Evolutionary conservation across 2,888 invertebrate species (phyloP), one percentile per base, ranked within the genome.

Genomic region (Parochlus steinenii): DNA sequence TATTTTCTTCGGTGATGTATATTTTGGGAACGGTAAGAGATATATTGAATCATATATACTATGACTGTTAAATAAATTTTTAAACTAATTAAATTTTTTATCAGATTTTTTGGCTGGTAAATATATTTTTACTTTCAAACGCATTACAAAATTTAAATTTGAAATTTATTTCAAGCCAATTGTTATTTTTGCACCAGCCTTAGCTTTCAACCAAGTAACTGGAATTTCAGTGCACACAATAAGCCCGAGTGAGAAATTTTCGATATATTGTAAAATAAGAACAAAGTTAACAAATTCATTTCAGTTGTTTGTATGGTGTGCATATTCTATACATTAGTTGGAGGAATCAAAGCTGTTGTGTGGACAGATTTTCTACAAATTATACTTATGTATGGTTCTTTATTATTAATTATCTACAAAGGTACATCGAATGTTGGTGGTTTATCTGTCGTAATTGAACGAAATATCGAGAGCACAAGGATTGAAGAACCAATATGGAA

Each of bases 311-410:
- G n/a, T n/a, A n/a, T n/a, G n/a, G 80, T 85, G 44, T 83, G 86
- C 63, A 77, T 82, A 49, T 76, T 81, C 51, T 82, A 82, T 50
- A 81, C 78, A 3, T 73, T 75, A 40, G 66, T 75, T 15, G 28
- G 28, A 7, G 28, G 28, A 28, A 28, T 28, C n/a, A 28, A 74
- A 58, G 81, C 81, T 14, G 81, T 82, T 2, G 75, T 82, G 29
- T 81, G 81, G 80, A 79, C 81, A 2, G 82, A 82, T 48, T 79
- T 79, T 15, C 71, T 80, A 36, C 81, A 83, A 58, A 75, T 74
- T 38, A 65, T 74, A 14, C 65, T 75, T 6, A 81, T 82, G 80
- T 67, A 75, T 40, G 73, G 73, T 2, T 72, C 80, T 1, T 74
- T 82, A 64, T 53, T 78, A 14, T 53, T 78, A 31, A 74, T 82